Evolutionary conservation across 2,888 invertebrate genomes (phyloP).

Genomic region (Drosophila flavopinicola): DNA sequence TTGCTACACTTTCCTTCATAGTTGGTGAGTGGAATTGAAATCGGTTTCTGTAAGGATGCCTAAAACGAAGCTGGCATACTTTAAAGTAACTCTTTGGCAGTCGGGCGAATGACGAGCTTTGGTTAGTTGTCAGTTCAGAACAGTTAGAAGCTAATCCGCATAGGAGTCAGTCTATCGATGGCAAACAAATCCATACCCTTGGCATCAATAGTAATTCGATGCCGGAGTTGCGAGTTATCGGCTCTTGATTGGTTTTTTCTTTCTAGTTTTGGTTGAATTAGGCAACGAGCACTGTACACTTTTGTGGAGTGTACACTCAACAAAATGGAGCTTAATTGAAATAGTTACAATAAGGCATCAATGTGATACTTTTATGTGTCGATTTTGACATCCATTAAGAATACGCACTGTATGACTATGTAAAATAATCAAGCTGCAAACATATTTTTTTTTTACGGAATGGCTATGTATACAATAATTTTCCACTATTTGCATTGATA

Average conservation of each 20-base stretch:
- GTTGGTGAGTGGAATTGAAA: constrained; percentile 1
- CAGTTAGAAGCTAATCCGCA: not conserved
- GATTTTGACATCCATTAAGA: too few relatives aligned
- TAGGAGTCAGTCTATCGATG: not conserved
- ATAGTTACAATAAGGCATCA: too few relatives aligned
- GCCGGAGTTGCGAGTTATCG: constrained; percentile 1
- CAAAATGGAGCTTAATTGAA: too few relatives aligned
- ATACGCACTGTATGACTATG: too few relatives aligned
- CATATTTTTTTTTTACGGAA: too few relatives aligned
- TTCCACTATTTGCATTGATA: too few relatives aligned
- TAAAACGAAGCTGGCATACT: too few relatives aligned
- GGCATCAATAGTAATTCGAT: not conserved
- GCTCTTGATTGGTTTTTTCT: not conserved
- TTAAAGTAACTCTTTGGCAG: not conserved
- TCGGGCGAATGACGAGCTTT: not conserved
- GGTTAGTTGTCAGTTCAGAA: not conserved
- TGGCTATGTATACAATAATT: too few relatives aligned
- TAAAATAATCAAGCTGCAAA: too few relatives aligned
- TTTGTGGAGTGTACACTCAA: not conserved
- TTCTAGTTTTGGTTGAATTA: not conserved
- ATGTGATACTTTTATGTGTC: too few relatives aligned
- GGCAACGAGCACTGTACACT: not conserved
- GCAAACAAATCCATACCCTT: not conserved
- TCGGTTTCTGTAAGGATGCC: not conserved
- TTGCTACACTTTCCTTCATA: not conserved